Evolutionary conservation across 2,888 invertebrate species (phyloP), one percentile per base, ranked within the genome.

Genomic region (Sarcophaga caerulescens): DNA sequence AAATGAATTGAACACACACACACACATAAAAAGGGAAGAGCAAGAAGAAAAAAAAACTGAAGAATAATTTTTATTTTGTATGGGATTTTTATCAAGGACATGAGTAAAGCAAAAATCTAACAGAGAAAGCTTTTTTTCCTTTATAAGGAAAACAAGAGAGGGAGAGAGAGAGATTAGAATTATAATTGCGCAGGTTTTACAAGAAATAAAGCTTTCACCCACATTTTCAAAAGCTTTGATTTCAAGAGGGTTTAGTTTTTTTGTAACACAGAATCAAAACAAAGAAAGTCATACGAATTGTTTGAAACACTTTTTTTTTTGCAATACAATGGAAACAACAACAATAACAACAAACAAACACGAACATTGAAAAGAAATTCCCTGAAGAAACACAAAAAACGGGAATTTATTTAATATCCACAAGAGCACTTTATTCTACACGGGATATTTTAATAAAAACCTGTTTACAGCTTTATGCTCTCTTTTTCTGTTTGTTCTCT

Each of bases 131-230:
- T 35, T 35, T 35, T 35, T 2, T 35, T 10, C 10, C 10, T 8
- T 35, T 35, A 8, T 10, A 68, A 62, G 23, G 10, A 70, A 21
- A 73, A 12, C 2, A 6, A 59, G 63, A 45, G 47, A 14, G n/a
- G 1, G 23, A 44, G 17, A 45, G 25, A 21, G 44, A 35, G 35
- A 35, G 6, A 35, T 25, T 25, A 25, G 25, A 0, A 35, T 35
- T 35, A 35, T 35, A 35, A 35, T 77, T 71, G 81, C 71, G 77
- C 84, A 79, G 77, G 25, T 79, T 75, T 63, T 78, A n/a, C 11
- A 4, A 73, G 12, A 23, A 75, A n/a, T 6, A 70, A 88, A 88
- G 84, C 88, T 88, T 88, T 88, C 88, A 88, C 88, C 88, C 87
- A 88, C 85, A 87, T 88, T 88, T 88, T 47, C 8, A 68, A 85